Evolutionary conservation across 1,140 invertebrate species (phyloP).

Genomic region (Drosophila arizonae): DNA sequence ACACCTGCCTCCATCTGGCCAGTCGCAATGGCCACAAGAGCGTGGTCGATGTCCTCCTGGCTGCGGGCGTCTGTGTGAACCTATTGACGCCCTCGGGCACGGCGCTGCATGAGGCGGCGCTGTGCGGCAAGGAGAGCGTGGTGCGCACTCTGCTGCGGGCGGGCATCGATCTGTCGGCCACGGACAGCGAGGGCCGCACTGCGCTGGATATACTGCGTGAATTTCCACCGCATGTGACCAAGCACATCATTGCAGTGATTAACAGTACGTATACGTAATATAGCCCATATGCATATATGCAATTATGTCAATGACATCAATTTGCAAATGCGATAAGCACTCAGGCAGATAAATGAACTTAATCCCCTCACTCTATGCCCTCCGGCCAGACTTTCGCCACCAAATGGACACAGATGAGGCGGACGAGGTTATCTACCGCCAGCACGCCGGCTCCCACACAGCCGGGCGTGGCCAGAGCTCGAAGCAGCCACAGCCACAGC

Average conservation of each 20-base stretch:
- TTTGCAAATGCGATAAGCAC: constrained; percentile 3
- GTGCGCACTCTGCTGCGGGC: constrained; percentile 91
- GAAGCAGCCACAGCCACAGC: constrained; percentile 51
- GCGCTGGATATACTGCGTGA: constrained; percentile 94
- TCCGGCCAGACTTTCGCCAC: constrained; percentile 64
- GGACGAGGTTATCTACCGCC: constrained; percentile 74
- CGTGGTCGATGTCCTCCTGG: constrained; percentile 92
- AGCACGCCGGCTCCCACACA: constrained; percentile 37
- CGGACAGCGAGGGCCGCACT: constrained; percentile 91
- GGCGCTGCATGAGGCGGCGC: constrained; percentile 96
- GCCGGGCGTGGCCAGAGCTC: constrained; percentile 43
- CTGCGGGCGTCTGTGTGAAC: constrained; percentile 95
- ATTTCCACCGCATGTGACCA: constrained; percentile 94
- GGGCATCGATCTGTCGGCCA: constrained; percentile 91
- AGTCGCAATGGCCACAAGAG: constrained; percentile 94
- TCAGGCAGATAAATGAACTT: neutral
- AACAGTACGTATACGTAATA: constrained; percentile 87
- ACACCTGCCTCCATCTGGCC: constrained; percentile 96
- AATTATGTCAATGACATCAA: neutral
- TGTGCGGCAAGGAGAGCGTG: constrained; percentile 96
- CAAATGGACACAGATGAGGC: constrained; percentile 78
- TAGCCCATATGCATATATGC: neutral
- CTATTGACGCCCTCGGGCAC: constrained; percentile 93
- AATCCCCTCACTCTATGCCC: neutral
- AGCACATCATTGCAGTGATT: constrained; percentile 92